Conservation (phyloP, 2,888 invertebrate species). For the Chorisops tibialis region DNA sequence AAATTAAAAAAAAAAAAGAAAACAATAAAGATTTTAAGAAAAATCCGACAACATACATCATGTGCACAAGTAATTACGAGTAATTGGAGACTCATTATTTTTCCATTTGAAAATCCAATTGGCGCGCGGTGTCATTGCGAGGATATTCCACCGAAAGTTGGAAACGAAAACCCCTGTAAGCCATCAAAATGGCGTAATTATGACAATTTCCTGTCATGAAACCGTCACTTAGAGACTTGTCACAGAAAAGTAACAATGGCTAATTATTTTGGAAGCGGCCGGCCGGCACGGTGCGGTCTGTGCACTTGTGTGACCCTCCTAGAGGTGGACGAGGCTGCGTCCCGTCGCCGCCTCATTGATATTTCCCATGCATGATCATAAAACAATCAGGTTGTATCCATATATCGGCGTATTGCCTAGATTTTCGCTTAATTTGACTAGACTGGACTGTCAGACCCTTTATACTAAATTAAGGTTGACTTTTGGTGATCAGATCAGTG, state of each 20-base stretch:
- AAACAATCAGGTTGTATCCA: no score
- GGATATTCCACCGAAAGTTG: not conserved
- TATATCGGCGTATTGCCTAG: no score
- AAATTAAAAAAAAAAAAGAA: not conserved
- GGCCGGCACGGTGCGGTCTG: not conserved
- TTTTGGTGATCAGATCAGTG: slow-evolving; percentile 18
- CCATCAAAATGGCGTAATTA: not conserved
- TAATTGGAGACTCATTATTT: slow-evolving; percentile 22
- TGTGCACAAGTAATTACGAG: slow-evolving; percentile 20
- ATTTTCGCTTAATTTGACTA: slow-evolving; percentile 10
- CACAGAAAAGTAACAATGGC: not conserved
- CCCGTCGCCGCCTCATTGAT: not conserved
- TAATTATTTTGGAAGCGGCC: slow-evolving; percentile 19
- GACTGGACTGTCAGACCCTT: slow-evolving; percentile 4
- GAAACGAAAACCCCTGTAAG: not conserved
- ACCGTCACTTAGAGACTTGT: slow-evolving; percentile 10
- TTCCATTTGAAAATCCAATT: slow-evolving; percentile 19
- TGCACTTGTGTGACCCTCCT: no score
- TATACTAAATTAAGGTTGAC: slow-evolving; percentile 12
- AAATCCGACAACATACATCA: not conserved
- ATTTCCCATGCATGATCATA: not conserved
- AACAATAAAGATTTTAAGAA: not conserved
- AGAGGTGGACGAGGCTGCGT: not conserved
- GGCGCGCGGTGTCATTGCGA: not conserved
- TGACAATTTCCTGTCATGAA: slow-evolving; percentile 16